Base-by-base conservation (phyloP, 1,140 invertebrate genomes). In the Lepidurus apus region DNA sequence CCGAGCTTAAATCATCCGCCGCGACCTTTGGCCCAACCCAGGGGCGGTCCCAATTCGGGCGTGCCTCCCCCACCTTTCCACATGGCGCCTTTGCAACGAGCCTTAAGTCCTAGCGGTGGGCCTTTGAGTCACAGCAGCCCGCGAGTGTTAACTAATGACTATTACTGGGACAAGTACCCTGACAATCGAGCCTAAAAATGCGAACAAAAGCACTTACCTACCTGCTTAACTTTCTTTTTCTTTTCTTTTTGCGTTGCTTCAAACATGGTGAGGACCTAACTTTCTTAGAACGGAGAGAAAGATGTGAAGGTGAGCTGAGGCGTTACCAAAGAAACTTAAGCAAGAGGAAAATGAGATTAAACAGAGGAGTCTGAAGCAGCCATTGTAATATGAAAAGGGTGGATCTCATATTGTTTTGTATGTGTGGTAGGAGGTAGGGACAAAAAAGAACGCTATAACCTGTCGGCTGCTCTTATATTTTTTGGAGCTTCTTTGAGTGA, bases 121-220 rank as follows among this genome's bases (percentile, higher is more conserved):
- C 78, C 78, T 43, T 45, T 79, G 74, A 79, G 78, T 74, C 78
- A 79, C n/a, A 79, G 78, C 24, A 75, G 73, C 4, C 78, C 78
- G n/a, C 73, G 78, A 1, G 78, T 79, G n/a, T 74, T 79, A 42
- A 74, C 73, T 7, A 74, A 74, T 74, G 78, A 79, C 42, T 79
- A 74, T 45, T 79, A 79, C 44, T 79, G 78, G 78, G 78, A 74
- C 13, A 65, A 65, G 53, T 65, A 65, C 21, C 53, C 53, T 65
- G 53, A 65, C 53, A 65, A 65, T 65, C 53, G 53, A 65, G 53
- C 53, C 53, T 65, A 65, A 65, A 34, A 34, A 34, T 13, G 53
- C 53, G 53, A 65, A 65, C 53, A 65, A 65, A 65, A 47, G 45
- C 10, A 11, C 3, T 3, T 47, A 47, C 45, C 10, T n/a, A 17